Evolutionary conservation across 37 sponge, comb jelly and placozoan genomes (phyloP).

Genomic region (Geodia barretti): DNA sequence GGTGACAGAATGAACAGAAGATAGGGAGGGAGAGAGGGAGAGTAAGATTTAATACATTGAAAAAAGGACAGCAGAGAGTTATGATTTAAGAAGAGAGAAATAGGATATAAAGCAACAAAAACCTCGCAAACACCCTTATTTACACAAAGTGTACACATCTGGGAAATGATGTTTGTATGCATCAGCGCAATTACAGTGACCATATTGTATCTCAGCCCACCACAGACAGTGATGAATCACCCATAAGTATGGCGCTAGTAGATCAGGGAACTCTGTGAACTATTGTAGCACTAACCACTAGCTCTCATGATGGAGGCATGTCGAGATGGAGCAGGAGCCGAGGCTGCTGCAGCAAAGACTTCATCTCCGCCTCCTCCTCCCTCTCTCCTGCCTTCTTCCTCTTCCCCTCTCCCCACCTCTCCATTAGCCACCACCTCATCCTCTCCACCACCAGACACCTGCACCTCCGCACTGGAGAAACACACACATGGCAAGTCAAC

Average conservation of each 20-base stretch:
- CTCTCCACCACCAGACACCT: not conserved
- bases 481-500: no score
- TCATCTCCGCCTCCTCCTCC: not conserved
- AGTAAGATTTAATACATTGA: not conserved
- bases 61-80: not conserved
- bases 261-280: no score
- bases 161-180: no score
- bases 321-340: not conserved
- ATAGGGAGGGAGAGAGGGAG: not conserved
- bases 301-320: constrained; percentile 26
- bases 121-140: no score
- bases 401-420: not conserved
- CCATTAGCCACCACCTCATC: not conserved
- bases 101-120: not conserved
- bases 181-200: no score
- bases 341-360: not conserved
- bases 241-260: no score
- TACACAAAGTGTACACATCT: no score
- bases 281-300: constrained; percentile 1
- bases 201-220: no score
- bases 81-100: no score
- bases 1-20: no score
- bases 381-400: not conserved
- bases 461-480: not conserved
- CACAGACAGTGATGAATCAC: no score